Conservation (phyloP, 92 coral and sea anemone species). For the Bergia puertoricense region DNA sequence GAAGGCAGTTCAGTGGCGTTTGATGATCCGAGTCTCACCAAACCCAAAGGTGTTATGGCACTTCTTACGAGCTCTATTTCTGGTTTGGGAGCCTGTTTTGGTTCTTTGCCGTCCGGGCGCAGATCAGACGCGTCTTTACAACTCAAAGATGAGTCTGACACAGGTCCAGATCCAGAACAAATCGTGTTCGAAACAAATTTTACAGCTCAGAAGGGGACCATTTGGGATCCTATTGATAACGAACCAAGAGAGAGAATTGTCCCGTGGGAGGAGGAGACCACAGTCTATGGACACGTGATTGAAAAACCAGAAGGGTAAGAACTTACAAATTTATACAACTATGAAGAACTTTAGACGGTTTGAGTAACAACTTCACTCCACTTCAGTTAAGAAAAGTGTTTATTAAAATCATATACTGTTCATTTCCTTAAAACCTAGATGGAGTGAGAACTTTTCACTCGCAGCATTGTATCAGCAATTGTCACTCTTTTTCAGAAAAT, state of each 20-base stretch:
- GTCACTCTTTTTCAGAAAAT: no score
- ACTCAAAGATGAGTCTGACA: not conserved
- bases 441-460: no score
- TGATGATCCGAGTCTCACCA: not conserved
- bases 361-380: not conserved
- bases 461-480: no score
- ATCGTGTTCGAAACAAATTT: not conserved
- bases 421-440: no score
- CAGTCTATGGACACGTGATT: not conserved
- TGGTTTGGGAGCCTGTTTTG: not conserved
- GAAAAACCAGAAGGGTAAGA: conserved; percentile 3
- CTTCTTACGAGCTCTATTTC: not conserved
- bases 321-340: not conserved
- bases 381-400: not conserved
- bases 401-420: no score
- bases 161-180: not conserved
- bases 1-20: not conserved
- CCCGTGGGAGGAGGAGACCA: not conserved
- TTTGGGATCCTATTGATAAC: not conserved
- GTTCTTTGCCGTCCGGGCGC: not conserved
- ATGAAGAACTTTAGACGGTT: not conserved
- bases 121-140: not conserved
- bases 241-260: not conserved
- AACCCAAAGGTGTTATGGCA: not conserved
- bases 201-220: not conserved